Conservation (phyloP, 1,140 invertebrate genomes). For the Macrocentrus cingulum region DNA sequence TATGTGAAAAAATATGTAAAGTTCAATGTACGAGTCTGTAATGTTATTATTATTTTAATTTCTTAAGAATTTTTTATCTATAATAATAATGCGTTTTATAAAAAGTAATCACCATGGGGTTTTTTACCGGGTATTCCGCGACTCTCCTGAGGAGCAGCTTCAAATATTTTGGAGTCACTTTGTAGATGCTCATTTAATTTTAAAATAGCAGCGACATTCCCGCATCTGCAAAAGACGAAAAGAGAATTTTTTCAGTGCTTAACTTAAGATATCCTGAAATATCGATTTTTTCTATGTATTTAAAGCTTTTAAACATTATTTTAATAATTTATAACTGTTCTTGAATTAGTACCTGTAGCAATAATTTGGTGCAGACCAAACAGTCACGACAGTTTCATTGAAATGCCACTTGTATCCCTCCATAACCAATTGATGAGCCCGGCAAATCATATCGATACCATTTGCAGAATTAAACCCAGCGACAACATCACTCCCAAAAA, state of each 20-base stretch:
- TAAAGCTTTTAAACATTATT: no score
- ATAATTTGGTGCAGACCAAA: constrained; percentile 99
- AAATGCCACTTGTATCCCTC: constrained; percentile 99
- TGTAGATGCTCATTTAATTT: constrained; percentile 96
- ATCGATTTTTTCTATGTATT: no score
- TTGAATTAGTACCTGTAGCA: constrained; percentile 99
- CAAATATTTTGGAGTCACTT: constrained; percentile 97
- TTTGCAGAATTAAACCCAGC: constrained; percentile 95
- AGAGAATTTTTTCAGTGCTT: no score
- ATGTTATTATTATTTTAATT: no score
- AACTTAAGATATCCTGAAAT: no score
- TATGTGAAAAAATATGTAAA: no score
- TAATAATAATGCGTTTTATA: constrained; percentile 68
- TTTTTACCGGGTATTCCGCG: constrained; percentile 98
- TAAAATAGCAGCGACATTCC: constrained; percentile 98
- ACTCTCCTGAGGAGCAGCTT: constrained; percentile 97
- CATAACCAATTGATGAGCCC: constrained; percentile 99
- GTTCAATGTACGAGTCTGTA: no score
- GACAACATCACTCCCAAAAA: constrained; percentile 98
- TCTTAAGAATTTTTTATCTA: not conserved
- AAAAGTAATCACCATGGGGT: constrained; percentile 98
- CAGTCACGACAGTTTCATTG: constrained; percentile 96
- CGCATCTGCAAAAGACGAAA: constrained; percentile 82
- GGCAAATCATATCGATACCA: constrained; percentile 97
- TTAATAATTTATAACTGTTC: no score